Evolutionary conservation across 2,113 vertebrate genomes (phyloP).

Genomic region (Salvelinus fontinalis): DNA sequence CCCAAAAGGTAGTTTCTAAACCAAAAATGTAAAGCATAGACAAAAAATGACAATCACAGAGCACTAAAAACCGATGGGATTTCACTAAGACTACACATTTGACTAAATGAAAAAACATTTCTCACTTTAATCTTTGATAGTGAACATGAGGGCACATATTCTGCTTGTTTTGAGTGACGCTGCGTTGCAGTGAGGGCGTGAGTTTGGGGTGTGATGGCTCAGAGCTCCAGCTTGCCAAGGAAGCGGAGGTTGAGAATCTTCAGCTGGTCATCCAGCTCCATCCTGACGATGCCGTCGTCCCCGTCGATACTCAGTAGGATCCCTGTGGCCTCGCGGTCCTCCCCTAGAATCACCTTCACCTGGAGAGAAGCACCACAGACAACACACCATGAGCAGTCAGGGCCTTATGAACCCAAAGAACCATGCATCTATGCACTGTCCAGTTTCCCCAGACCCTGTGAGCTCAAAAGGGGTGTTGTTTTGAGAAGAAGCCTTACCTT

Average conservation of each 20-base stretch:
- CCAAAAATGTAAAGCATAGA: constrained; percentile 11
- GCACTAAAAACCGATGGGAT: constrained; percentile 51
- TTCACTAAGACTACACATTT: constrained; percentile 7
- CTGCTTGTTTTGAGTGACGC: neutral
- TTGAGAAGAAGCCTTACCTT: constrained; percentile 71
- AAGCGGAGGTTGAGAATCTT: constrained; percentile 94
- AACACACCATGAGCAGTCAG: neutral
- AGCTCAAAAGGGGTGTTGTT: neutral
- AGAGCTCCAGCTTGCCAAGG: constrained; percentile 85
- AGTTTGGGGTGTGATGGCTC: constrained; percentile 28
- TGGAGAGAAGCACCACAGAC: constrained; percentile 39
- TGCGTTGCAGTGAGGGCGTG: neutral
- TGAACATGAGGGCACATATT: neutral
- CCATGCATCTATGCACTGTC: too few species aligned
- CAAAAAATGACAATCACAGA: constrained; percentile 36
- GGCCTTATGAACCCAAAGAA: neutral
- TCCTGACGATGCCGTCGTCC: constrained; percentile 90
- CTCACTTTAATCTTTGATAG: neutral
- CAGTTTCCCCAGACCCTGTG: neutral
- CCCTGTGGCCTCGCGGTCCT: constrained; percentile 89
- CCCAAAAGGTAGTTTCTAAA: constrained; percentile 10
- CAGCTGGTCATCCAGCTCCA: constrained; percentile 89
- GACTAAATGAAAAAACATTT: neutral
- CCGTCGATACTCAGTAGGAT: constrained; percentile 89
- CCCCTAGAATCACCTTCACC: constrained; percentile 93